phyloP scores from a whole-genome alignment of 2,113 vertebrate genomes.

The Agelaius phoeniceus region DNA sequence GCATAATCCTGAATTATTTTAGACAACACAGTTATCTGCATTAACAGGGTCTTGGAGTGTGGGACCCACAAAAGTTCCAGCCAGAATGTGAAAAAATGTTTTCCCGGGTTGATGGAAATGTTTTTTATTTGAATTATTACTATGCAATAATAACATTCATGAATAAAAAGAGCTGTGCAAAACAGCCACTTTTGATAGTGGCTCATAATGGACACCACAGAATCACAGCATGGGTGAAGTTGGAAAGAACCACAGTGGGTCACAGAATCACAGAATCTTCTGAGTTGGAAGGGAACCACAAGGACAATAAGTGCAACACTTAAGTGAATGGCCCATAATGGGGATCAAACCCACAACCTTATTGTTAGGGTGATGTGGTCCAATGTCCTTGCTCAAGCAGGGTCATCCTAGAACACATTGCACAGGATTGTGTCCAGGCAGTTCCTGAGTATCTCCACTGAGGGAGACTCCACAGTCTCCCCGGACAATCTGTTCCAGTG shows the following conservation, averaged over 20 bases:
- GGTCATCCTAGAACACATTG: not conserved
- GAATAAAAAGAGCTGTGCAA: not conserved
- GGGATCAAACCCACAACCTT: not conserved
- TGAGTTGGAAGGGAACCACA: not conserved
- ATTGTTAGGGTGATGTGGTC: too few species aligned
- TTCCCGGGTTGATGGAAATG: not conserved
- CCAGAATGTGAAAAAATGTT: not conserved
- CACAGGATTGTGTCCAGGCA: not conserved
- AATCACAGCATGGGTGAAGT: not conserved
- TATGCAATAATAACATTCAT: fast-evolving
- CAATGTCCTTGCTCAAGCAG: not conserved
- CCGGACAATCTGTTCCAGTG: not conserved
- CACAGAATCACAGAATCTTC: not conserved
- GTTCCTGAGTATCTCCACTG: not conserved
- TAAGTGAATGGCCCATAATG: not conserved
- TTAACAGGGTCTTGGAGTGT: not conserved
- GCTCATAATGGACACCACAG: not conserved
- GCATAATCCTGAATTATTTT: not conserved
- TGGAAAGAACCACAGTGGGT: not conserved
- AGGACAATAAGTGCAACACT: too few species aligned
- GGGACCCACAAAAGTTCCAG: not conserved
- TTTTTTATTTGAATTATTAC: not conserved
- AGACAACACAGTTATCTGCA: not conserved
- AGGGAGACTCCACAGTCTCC: not conserved
- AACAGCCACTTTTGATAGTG: fast-evolving